phyloP scores from a whole-genome alignment of 2,888 invertebrate species.

The Synanthedon myopaeformis region DNA sequence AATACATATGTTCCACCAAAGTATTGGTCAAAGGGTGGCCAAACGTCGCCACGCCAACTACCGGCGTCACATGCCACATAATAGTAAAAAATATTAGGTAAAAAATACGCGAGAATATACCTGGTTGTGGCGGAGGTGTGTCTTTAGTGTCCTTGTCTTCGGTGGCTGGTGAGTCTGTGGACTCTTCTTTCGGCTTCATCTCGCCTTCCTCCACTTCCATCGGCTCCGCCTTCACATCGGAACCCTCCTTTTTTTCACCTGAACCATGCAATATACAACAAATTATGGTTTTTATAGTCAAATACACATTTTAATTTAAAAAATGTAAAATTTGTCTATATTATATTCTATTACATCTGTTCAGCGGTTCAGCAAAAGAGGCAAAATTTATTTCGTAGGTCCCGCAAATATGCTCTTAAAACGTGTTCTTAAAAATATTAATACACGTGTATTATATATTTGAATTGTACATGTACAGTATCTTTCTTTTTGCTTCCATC shows the following conservation, averaged over 20 bases:
- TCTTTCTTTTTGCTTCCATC: too few species aligned
- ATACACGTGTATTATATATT: too few species aligned
- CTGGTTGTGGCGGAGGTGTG: slow-evolving; percentile 26
- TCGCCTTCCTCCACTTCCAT: slow-evolving; percentile 63
- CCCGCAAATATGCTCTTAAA: too few species aligned
- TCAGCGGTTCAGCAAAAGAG: neutral
- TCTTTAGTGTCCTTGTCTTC: slow-evolving; percentile 58
- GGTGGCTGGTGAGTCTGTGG: slow-evolving; percentile 16
- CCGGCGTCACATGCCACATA: too few species aligned
- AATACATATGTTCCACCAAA: too few species aligned
- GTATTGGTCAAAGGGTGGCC: too few species aligned
- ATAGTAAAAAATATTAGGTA: too few species aligned
- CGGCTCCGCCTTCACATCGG: slow-evolving; percentile 46
- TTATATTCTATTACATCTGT: too few species aligned
- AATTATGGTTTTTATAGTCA: neutral
- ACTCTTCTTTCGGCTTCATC: slow-evolving; percentile 69
- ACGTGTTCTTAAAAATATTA: too few species aligned
- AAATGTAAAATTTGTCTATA: too few species aligned
- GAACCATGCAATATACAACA: neutral
- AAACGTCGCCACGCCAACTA: too few species aligned
- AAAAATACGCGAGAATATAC: slow-evolving; percentile 9
- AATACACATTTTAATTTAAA: neutral
- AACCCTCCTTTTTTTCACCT: slow-evolving; percentile 50
- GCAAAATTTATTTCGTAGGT: too few species aligned
- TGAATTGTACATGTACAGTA: neutral